These are phyloP conservation scores for Diprion similis DNA, from an alignment of 1,140 invertebrate genomes.

Conservation along the genomic window DNA sequence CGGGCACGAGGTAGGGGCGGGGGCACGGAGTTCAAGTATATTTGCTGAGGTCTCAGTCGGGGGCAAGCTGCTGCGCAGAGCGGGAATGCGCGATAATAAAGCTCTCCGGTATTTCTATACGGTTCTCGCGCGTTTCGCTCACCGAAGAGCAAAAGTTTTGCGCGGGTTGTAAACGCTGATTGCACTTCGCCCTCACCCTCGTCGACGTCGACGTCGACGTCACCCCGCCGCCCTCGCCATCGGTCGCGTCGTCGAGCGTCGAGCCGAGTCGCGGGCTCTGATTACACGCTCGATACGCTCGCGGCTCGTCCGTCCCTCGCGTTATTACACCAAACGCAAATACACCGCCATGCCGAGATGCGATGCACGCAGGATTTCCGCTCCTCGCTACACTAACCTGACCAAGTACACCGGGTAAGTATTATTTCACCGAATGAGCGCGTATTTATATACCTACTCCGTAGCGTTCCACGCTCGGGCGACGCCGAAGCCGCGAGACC, in stretches of 20 bases:
- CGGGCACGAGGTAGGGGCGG: background rate
- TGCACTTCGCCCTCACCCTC: slow-evolving; percentile 34
- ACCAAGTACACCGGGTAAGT: too few species aligned
- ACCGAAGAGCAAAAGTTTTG: slow-evolving; percentile 41
- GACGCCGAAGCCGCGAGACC: too few species aligned
- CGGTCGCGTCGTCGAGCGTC: background rate
- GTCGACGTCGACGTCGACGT: background rate
- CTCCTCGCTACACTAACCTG: background rate
- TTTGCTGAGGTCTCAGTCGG: background rate
- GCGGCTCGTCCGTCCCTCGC: background rate
- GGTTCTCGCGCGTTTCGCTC: slow-evolving; percentile 17
- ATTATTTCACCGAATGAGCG: too few species aligned
- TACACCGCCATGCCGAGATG: background rate
- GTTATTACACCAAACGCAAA: background rate
- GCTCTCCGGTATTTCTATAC: background rate
- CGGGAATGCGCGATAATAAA: background rate
- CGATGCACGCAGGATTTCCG: slow-evolving; percentile 4
- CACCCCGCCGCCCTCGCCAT: background rate
- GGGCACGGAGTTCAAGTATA: background rate
- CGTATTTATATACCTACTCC: too few species aligned
- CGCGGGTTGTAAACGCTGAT: slow-evolving; percentile 52
- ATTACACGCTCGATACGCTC: slow-evolving; percentile 7
- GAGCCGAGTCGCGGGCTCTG: slow-evolving; percentile 1
- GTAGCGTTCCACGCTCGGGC: too few species aligned
- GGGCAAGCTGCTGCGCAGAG: background rate